Evolutionary conservation across 1,140 invertebrate species (phyloP), one percentile per base, ranked within the genome.

Genomic region (Episyrphus balteatus): DNA sequence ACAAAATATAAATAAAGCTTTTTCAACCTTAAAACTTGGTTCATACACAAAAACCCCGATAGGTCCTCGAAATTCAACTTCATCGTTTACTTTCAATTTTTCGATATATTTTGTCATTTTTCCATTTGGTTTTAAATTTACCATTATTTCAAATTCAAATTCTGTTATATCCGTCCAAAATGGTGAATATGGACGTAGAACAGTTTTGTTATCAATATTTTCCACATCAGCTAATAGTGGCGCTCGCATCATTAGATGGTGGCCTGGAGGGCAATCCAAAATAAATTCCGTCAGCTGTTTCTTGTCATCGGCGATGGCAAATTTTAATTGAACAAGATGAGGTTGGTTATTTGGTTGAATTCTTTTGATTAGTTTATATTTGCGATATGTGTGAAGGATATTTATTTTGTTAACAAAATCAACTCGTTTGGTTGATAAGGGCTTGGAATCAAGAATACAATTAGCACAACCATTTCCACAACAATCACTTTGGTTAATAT

Each of bases 381-480:
- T 51, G 11, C 47, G 50, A 33, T 66, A 64, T 1, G 26, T 47
- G 0, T 53, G 32, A 9, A 66, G 52, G 0, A 62, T 47, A 44
- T 66, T 66, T 0, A 40, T 37, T 37, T 66, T 63, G 8, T 52
- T 57, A 12, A 51, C 40, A 18, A 62, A 13, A 18, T 53, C 41
- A 7, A 54, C 52, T 19, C 51, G 52, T 10, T 44, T 32, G 15
- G 51, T 62, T 0, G 53, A 49, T 33, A 44, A 48, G 12, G 55
- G 53, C 7, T 53, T 56, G 21, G 56, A 51, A 49, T 66, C 53
- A 17, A 66, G 45, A n/a, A 66, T 59, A 51, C 63, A 66, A 44
- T 66, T 66, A 13, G 55, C 52, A 49, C 63, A 66, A 14, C 63
- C 63, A 57, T 66, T 66, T 40, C 63, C 63, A 18, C 63, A 66